Evolutionary conservation across 2,797 vertebrate genomes (phyloP), one percentile per base, ranked within the genome.

Genomic region (Myoxocephalus aenaeus): DNA sequence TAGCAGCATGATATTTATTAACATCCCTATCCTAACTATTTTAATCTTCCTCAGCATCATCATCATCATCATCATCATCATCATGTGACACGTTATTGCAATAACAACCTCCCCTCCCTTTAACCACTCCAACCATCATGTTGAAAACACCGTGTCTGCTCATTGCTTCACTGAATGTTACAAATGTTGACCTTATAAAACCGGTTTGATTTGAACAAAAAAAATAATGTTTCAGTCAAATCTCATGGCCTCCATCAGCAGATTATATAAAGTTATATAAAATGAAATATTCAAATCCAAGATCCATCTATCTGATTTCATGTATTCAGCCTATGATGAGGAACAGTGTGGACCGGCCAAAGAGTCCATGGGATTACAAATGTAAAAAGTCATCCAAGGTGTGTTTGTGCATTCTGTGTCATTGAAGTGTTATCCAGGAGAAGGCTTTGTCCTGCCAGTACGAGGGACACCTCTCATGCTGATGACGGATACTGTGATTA

Each of bases 341-440:
- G 51, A 53, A 53, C n/a, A 53, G 50, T 13, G 42, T 20, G 38
- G 70, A 32, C 36, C 40, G 46, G 63, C 17, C 40, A 66, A 56
- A 20, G 5, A 20, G 54, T 32, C 20, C 9, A 17, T 25, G 34
- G 11, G 34, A 68, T 61, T 58, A 7, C 65, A 50, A 25, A 57
- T 65, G 46, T 62, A 56, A 14, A 54, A 64, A 42, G 29, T 48
- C 51, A 74, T 48, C 62, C 40, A 22, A 22, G 38, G 8, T 74
- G 15, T 25, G 40, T 38, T 50, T 67, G 7, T 40, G 65, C 25
- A 32, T 25, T 10, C 29, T 17, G 22, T 42, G 6, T 11, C 3
- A 29, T 32, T 59, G 22, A 27, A 54, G 22, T 54, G 53, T 54
- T 54, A 2, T 27, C 25, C 12, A 53, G 1, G 22, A 27, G 12